These are phyloP conservation scores for Erannis defoliaria DNA, from an alignment of 2,888 invertebrate species.

Conservation along the genomic window DNA sequence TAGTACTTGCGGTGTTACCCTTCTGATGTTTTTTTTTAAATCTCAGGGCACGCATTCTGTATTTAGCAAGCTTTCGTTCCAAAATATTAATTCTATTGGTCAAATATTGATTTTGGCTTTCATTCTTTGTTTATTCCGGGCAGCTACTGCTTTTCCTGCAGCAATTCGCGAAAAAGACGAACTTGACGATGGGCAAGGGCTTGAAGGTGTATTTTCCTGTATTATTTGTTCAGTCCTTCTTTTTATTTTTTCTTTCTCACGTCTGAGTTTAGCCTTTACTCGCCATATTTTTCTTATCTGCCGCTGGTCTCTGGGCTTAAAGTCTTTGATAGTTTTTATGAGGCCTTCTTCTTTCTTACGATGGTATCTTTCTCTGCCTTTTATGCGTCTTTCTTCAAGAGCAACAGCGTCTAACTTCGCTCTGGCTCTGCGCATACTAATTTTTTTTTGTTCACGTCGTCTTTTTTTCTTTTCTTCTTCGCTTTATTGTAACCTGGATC, in stretches of 20 bases:
- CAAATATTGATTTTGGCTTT: constrained; percentile 24
- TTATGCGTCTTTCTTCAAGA: constrained; percentile 36
- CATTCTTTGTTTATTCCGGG: constrained; percentile 25
- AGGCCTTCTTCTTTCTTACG: constrained; percentile 37
- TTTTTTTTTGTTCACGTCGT: constrained; percentile 39
- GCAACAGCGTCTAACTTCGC: constrained; percentile 28
- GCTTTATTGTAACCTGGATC: constrained; percentile 23
- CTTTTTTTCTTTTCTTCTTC: constrained; percentile 36
- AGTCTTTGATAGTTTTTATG: constrained; percentile 39
- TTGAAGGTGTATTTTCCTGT: constrained; percentile 26
- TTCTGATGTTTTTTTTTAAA: neutral
- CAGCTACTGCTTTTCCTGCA: constrained; percentile 23
- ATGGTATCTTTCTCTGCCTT: constrained; percentile 39
- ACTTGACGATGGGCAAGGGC: constrained; percentile 8
- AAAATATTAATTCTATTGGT: constrained; percentile 26
- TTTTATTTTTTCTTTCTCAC: constrained; percentile 26
- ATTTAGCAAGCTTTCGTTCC: constrained; percentile 28
- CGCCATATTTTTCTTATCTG: constrained; percentile 41
- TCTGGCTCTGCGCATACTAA: constrained; percentile 35
- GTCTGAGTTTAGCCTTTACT: constrained; percentile 33
- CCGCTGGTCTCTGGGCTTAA: constrained; percentile 38
- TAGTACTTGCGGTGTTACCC: constrained; percentile 1
- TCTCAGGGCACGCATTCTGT: constrained; percentile 20
- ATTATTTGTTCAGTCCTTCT: constrained; percentile 16
- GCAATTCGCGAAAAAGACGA: constrained; percentile 22